A percentile compares a stretch with the other conserved stretches of the same genome.
Evolutionary conservation across 1,140 invertebrate genomes (phyloP).

Genomic region (Tetramorium parvispinum): DNA sequence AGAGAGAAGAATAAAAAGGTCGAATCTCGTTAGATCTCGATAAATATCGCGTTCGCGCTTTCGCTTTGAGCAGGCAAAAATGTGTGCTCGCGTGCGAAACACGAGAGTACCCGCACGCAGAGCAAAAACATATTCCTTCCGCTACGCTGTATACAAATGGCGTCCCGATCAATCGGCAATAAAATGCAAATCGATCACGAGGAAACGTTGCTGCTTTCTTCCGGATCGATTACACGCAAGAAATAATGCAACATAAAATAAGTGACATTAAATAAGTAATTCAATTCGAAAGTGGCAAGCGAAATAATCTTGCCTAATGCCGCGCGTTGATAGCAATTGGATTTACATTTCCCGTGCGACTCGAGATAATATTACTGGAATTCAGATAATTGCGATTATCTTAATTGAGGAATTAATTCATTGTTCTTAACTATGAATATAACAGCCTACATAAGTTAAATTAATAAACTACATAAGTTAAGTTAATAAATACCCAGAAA

Average conservation of each 20-base stretch:
- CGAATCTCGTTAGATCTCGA: conserved; percentile 28
- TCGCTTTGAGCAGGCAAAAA: conserved; percentile 39
- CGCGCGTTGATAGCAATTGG: not conserved
- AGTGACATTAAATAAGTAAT: conserved; percentile 2
- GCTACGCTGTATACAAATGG: conserved; percentile 48
- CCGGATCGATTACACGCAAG: conserved; percentile 10
- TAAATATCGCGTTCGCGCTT: conserved; percentile 46
- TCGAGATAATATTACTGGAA: conserved; percentile 17
- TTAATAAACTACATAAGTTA: not conserved
- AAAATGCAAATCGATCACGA: conserved; percentile 15
- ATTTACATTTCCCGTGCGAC: conserved; percentile 6
- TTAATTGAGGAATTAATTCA: not conserved
- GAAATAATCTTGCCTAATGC: not conserved
- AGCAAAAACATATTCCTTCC: conserved; percentile 67
- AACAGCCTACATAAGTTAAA: not conserved
- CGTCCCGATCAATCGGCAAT: conserved; percentile 10
- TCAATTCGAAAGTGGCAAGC: not conserved
- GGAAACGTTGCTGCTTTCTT: not conserved
- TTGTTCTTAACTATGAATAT: not conserved
- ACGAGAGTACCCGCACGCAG: not conserved
- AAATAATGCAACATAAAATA: conserved; percentile 11
- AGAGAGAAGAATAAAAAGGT: not conserved
- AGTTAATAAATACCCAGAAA: not conserved
- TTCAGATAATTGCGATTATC: not conserved
- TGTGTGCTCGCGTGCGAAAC: conserved; percentile 9